Evolutionary conservation across 1,140 invertebrate genomes (phyloP).

Genomic region (Cotesia glomerata): DNA sequence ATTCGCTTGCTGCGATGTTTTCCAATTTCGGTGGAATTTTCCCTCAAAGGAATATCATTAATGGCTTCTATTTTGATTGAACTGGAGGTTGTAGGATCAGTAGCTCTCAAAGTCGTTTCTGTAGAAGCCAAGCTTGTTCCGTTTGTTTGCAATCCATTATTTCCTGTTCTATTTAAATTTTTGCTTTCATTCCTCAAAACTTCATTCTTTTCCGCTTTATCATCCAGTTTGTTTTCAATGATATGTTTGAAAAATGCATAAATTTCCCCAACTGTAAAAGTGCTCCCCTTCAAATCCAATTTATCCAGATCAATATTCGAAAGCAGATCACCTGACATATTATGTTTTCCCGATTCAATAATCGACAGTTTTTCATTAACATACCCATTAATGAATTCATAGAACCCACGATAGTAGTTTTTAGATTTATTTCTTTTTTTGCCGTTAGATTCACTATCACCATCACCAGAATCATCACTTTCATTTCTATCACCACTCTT

Average conservation of each 20-base stretch:
- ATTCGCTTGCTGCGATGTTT: slow-evolving; percentile 59
- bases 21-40: slow-evolving; percentile 42
- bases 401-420: slow-evolving; percentile 59
- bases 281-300: slow-evolving; percentile 51
- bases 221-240: slow-evolving; percentile 59
- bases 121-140: too few relatives aligned
- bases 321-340: slow-evolving; percentile 55
- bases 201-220: slow-evolving; percentile 14
- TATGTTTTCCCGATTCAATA: slow-evolving; percentile 41
- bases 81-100: slow-evolving; percentile 40
- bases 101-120: slow-evolving; percentile 34
- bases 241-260: slow-evolving; percentile 64
- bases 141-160: slow-evolving; percentile 17
- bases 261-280: slow-evolving; percentile 55
- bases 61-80: slow-evolving; percentile 1
- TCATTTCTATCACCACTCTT: slow-evolving; percentile 27
- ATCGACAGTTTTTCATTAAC: slow-evolving; percentile 54
- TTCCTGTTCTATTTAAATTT: slow-evolving; percentile 14
- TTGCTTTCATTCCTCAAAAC: too few relatives aligned
- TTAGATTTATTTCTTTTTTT: slow-evolving; percentile 45
- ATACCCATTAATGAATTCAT: slow-evolving; percentile 60
- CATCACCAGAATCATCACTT: slow-evolving; percentile 29
- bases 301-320: slow-evolving; percentile 57
- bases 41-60: slow-evolving; percentile 26
- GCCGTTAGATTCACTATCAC: slow-evolving; percentile 40